Conservation (phyloP, 2,797 vertebrate genomes). For the Phrynocephalus guinanensis region DNA sequence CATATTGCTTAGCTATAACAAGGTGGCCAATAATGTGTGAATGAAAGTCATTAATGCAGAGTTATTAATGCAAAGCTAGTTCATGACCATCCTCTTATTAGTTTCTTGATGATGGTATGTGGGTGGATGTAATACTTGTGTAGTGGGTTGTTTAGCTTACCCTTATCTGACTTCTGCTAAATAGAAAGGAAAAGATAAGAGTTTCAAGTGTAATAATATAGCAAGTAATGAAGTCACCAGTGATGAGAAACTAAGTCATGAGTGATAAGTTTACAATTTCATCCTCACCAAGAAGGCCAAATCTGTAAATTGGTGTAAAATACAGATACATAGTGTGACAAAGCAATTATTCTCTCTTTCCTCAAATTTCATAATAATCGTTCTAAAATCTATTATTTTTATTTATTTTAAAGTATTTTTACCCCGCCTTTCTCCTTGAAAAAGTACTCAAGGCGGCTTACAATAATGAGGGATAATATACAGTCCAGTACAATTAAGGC, state of each 20-base stretch:
- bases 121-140: background rate
- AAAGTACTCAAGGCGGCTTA: no score
- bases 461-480: no score
- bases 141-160: constrained; percentile 14
- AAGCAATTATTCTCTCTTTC: constrained; percentile 36
- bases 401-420: no score
- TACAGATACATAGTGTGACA: background rate
- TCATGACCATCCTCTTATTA: background rate
- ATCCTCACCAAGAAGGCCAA: background rate
- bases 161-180: background rate
- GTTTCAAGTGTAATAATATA: constrained; percentile 1
- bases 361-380: constrained; percentile 33
- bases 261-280: constrained; percentile 9
- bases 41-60: background rate
- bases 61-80: background rate
- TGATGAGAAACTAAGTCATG: background rate
- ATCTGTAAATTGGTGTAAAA: background rate
- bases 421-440: no score
- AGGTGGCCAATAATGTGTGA: background rate
- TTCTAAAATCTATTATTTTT: constrained; percentile 28
- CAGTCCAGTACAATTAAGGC: no score
- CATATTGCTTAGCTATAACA: no score
- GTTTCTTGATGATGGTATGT: background rate
- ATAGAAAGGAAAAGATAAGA: background rate
- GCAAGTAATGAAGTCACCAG: background rate